Conservation (phyloP, 2,888 invertebrate genomes). For the Orchesella flavescens region DNA sequence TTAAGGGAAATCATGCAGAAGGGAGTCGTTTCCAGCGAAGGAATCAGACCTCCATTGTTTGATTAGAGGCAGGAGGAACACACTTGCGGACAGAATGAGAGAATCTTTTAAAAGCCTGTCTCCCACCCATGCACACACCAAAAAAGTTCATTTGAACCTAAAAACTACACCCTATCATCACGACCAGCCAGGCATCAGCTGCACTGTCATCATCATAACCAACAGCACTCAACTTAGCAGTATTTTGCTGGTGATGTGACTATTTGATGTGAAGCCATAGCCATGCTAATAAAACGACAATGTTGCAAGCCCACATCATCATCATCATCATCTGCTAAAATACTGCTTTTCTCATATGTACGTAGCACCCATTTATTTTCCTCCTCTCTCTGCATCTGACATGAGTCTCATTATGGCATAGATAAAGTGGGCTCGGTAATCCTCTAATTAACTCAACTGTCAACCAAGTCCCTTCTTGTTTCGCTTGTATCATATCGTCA, state of each 20-base stretch:
- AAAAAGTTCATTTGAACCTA: background rate
- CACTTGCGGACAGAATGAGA: background rate
- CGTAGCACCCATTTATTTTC: constrained; percentile 1
- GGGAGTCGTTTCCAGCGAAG: constrained; percentile 20
- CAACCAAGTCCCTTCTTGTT: constrained; percentile 46
- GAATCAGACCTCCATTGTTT: constrained; percentile 12
- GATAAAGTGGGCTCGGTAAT: constrained; percentile 59
- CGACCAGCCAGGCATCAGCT: constrained; percentile 28
- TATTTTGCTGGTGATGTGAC: too few species aligned
- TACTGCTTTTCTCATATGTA: constrained; percentile 9
- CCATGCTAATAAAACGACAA: too few species aligned
- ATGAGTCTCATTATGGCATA: constrained; percentile 56
- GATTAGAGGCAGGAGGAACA: constrained; percentile 8
- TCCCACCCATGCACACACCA: constrained; percentile 13
- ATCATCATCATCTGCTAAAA: background rate
- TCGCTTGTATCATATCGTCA: constrained; percentile 38
- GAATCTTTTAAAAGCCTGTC: constrained; percentile 14
- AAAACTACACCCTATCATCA: constrained; percentile 3
- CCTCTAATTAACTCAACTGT: constrained; percentile 61
- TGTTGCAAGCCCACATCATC: background rate
- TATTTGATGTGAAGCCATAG: too few species aligned
- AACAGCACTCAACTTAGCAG: too few species aligned
- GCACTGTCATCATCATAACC: constrained; percentile 35
- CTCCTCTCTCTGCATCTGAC: constrained; percentile 53
- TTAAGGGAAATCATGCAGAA: constrained; percentile 39